phyloP scores from a whole-genome alignment of 2,797 vertebrate species.

The Coregonus suidteri region DNA sequence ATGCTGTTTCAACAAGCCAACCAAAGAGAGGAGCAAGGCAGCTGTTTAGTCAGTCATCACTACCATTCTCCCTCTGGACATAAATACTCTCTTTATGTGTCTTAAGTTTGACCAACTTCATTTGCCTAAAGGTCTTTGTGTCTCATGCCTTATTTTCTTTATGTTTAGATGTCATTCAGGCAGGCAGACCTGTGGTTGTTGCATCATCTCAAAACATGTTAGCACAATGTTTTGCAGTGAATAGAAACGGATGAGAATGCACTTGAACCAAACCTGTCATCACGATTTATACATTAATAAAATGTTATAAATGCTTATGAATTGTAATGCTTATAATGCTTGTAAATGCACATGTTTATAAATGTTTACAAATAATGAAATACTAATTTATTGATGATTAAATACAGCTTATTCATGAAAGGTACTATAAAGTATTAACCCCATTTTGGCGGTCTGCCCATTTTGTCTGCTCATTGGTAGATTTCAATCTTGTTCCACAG shows the following conservation, averaged over 20 bases:
- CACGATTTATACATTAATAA: background rate
- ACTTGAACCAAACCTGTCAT: slow-evolving; percentile 6
- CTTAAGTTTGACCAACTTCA: background rate
- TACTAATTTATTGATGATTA: no score
- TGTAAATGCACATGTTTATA: background rate
- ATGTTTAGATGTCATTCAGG: background rate
- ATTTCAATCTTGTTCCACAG: background rate
- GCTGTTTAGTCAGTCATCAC: background rate
- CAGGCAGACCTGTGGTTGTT: background rate
- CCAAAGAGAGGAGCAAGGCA: background rate
- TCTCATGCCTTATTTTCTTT: background rate
- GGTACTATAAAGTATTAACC: background rate
- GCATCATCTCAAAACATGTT: background rate
- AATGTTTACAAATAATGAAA: no score
- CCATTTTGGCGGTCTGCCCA: background rate
- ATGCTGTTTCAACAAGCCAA: background rate
- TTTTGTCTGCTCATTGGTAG: background rate
- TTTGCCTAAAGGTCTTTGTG: background rate
- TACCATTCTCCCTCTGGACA: background rate
- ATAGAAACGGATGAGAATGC: background rate
- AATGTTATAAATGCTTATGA: background rate
- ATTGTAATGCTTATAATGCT: background rate
- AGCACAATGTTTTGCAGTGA: background rate
- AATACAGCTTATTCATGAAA: no score
- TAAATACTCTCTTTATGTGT: background rate